phyloP scores from a whole-genome alignment of 2,888 invertebrate species.

The Adela reaumurella region DNA sequence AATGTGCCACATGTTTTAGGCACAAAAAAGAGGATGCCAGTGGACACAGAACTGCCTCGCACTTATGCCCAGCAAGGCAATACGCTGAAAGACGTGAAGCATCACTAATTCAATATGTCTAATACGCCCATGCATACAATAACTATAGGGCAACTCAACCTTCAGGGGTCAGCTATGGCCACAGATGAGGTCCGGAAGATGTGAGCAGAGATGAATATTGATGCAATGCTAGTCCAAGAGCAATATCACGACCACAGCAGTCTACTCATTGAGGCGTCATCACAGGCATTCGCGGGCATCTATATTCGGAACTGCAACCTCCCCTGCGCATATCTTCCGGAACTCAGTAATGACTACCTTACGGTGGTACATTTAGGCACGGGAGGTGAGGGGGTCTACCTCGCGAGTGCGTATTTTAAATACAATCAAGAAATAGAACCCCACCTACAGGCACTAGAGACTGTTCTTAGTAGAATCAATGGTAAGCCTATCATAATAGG shows the following conservation, averaged over 20 bases:
- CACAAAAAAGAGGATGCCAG: slow-evolving; percentile 6
- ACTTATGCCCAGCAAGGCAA: slow-evolving; percentile 10
- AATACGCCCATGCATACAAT: background rate
- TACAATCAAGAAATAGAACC: background rate
- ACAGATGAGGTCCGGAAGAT: background rate
- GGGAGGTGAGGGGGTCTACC: background rate
- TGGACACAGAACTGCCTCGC: slow-evolving; percentile 6
- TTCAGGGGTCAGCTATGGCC: background rate
- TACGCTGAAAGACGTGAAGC: slow-evolving; percentile 10
- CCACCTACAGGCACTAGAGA: background rate
- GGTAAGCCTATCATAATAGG: background rate
- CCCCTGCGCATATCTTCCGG: background rate
- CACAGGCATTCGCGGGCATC: background rate
- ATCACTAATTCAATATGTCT: slow-evolving; percentile 6
- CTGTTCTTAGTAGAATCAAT: background rate
- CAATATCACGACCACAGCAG: background rate
- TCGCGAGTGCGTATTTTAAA: background rate
- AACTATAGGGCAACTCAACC: background rate
- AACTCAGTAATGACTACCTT: background rate
- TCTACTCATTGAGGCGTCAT: no score
- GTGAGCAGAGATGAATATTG: background rate
- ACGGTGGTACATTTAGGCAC: background rate
- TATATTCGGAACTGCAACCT: background rate
- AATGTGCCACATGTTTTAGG: slow-evolving; percentile 15
- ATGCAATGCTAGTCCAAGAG: background rate